Base-by-base conservation (phyloP, 1,140 invertebrate species). In the Globodera rostochiensis region DNA sequence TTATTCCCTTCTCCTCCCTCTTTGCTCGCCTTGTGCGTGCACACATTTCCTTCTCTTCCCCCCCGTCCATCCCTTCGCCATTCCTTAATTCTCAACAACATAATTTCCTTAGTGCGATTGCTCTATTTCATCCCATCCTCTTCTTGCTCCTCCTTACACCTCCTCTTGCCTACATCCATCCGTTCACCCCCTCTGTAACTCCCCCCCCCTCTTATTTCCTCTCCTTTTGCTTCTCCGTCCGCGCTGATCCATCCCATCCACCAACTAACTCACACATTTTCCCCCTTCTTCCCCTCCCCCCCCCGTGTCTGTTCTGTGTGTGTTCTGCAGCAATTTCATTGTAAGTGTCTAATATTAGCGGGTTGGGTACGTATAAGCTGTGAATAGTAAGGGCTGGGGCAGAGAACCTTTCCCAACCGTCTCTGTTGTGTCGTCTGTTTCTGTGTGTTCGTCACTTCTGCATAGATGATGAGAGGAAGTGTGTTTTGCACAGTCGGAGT, bases 141-240 rank as follows among this genome's bases (percentile, higher is more conserved):
- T 49, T 81, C 74, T 81, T 7, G 25, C 70, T 76, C 74, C 80
- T 36, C 50, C 71, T 82, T 60, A 67, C 66, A 80, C 71, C 50
- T 25, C 67, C 46, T 60, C 66, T 74, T 60, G 8, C 64, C 69
- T 79, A 46, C 74, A 73, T 69, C 80, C 64, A 69, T 79, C 76
- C 75, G 74, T 82, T 74, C 71, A 64, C 81, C 71, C 49, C 21
- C 66, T 47, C 77, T 57, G 53, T 76, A 66, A 76, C 36, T 50
- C 77, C 50, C 74, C 70, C 74, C 70, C 75, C 73, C n/a, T 80
- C 25, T 80, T 57, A 60, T 60, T 77, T 69, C 60, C 69, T 73
- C 21, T 67, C 46, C 76, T 73, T 71, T 79, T 79, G 60, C 77
- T 79, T 69, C 71, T 77, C 57, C 46, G 75, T 77, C 67, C 77